A percentile compares a stretch with the other conserved stretches of the same genome.
Evolutionary conservation across 53 echinoderm and acorn worm species (phyloP).

Genomic region (Zoroaster sp.): DNA sequence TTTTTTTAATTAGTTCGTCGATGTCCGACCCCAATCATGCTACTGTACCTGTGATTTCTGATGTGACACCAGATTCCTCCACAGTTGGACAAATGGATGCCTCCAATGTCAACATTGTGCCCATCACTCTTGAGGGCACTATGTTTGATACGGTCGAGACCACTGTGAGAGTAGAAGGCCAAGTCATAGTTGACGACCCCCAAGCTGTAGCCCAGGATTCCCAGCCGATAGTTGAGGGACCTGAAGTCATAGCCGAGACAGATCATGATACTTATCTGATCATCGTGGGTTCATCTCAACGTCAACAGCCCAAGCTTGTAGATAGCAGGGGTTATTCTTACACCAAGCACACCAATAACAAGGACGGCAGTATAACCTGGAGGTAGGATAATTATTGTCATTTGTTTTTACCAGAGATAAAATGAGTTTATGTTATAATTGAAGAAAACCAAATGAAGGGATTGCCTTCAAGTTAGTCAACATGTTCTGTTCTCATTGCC

Average conservation of each 20-base stretch:
- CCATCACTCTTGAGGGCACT: neutral
- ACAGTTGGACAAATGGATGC: neutral
- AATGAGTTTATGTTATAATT: too few species aligned
- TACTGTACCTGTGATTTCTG: neutral
- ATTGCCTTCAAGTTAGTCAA: too few species aligned
- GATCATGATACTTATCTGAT: neutral
- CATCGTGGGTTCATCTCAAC: constrained; percentile 21
- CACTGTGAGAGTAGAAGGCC: neutral
- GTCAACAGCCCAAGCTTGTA: constrained; percentile 17
- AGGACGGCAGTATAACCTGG: constrained; percentile 39
- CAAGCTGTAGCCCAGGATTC: neutral
- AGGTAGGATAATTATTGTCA: too few species aligned
- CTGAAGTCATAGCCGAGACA: neutral
- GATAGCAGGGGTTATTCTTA: constrained; percentile 22
- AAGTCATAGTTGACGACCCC: neutral
- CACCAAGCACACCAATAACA: constrained; percentile 41
- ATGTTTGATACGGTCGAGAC: neutral
- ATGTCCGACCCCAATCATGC: too few species aligned
- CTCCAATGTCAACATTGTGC: neutral
- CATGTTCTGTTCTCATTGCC: too few species aligned
- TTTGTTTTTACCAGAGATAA: too few species aligned
- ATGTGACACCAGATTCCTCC: neutral
- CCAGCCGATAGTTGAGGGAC: neutral
- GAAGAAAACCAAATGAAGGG: too few species aligned
- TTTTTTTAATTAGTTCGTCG: too few species aligned